Base-by-base conservation (phyloP, 2,797 vertebrate genomes). In the Okamejei kenojei region DNA sequence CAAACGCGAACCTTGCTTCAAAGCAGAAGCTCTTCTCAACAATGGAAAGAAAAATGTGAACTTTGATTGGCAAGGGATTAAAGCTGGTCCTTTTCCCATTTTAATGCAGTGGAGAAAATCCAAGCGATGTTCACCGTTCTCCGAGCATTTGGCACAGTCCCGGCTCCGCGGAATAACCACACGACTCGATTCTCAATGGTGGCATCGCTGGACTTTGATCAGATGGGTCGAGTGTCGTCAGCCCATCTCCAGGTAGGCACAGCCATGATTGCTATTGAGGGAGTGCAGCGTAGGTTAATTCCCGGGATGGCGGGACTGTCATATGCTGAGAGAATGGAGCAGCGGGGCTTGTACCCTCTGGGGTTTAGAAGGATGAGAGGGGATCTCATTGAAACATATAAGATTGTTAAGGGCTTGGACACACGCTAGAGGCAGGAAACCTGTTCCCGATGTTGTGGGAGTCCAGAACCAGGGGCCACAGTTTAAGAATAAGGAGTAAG, bases 161-260 rank as follows among this genome's bases (percentile, higher is more conserved):
- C 94, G 93, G 97, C 97, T 0, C 19, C 93, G 93, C 97, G 96
- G 94, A 97, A 97, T 58, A 94, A 95, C 71, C 96, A 96, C 0
- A 98, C 98, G 0, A 97, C 97, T 0, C 97, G 97, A 0, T 98
- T 99, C 86, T 96, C 98, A 94, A 97, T 97, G 96, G 95, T 98
- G 45, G 96, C 98, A 93, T 98, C 98, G 0, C 94, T 99, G 95
- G 99, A 99, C 95, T 99, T 99, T 93, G 98, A 96, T 17, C 97
- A 98, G 77, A 96, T 96, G 0, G 98, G 99, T 21, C 96, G 94
- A 13, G 96, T 97, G 0, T 96, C 97, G 0, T 97, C 97, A 0
- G 98, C 97, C 93, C 99, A 99, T 94, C 96, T 99, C 2, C 98
- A 99, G 98, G 99, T 93, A 73, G 19, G 6, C 21, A 29, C 38